Evolutionary conservation across 2,888 invertebrate genomes (phyloP), one percentile per base, ranked within the genome.

Genomic region (Chrysolina oricalcia): DNA sequence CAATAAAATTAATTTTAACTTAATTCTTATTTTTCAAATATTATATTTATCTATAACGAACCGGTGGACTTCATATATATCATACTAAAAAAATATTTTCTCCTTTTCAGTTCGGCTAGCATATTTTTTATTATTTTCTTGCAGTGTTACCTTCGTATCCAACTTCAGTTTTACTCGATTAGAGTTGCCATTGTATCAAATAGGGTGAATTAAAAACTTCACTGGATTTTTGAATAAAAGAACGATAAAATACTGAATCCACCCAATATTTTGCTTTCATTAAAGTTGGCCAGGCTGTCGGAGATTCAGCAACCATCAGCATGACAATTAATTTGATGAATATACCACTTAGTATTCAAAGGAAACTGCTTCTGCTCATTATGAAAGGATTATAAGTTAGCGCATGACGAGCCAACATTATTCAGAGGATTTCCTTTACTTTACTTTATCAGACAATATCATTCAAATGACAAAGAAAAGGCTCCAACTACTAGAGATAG

Each of bases 341-440:
- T 50, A 50, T 19, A 5, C 50, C 50, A 50, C 19, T 21, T 17
- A 50, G 19, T 35, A 35, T 35, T 35, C 35, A 8, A 17, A 50
- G 17, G 10, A 17, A 19, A 17, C 50, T 19, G 17, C 17, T 50
- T 10, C 50, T 50, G 19, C 21, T 17, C n/a, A 50, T 50, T 50
- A 50, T 50, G 50, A 50, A 50, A 50, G 50, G 50, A 50, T 50
- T 50, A 50, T 50, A 50, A 50, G 50, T 19, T 50, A 10, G 50
- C 2, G 17, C 50, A 50, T 10, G 35, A 35, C 50, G 8, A 50
- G n/a, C 43, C 43, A 13, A 43, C 15, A 15, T 43, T 15, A 15
- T 43, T 15, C 11, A 43, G 13, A 43, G 43, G 13, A 2, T 13
- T 43, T 15, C 43, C 35, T 35, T 35, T 43, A 15, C 43, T 43